These are phyloP conservation scores for Pristionchus fissidentatus DNA, from an alignment of 2,888 invertebrate species.

Conservation along the genomic window DNA sequence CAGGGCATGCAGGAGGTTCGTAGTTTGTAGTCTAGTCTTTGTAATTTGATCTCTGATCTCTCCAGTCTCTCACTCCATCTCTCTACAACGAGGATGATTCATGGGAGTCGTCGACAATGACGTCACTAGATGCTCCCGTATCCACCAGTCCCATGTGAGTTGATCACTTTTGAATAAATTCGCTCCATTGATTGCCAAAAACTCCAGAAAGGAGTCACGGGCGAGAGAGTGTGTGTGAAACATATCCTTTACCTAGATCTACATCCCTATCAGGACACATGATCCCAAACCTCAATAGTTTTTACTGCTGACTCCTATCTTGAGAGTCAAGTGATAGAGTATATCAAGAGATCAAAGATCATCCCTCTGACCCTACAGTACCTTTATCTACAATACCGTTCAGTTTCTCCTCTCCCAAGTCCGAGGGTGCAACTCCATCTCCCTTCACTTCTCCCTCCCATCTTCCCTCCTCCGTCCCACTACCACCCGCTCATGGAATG, in stretches of 20 bases:
- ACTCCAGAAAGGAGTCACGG: too few species aligned
- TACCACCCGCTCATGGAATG: slow-evolving; percentile 34
- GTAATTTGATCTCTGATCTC: slow-evolving; percentile 38
- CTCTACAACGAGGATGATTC: slow-evolving; percentile 61
- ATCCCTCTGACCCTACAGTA: too few species aligned
- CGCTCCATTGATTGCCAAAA: too few species aligned
- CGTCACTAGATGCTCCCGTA: slow-evolving; percentile 61
- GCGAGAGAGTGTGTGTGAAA: too few species aligned
- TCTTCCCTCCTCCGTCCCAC: slow-evolving; percentile 6
- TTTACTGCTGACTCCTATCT: too few species aligned
- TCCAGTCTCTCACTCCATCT: slow-evolving; percentile 18
- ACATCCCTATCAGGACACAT: too few species aligned
- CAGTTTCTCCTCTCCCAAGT: slow-evolving; percentile 45
- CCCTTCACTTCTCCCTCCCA: neutral
- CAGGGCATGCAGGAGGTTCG: slow-evolving; percentile 33
- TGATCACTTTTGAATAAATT: neutral
- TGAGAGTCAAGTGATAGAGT: neutral
- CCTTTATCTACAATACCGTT: neutral
- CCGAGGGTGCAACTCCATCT: slow-evolving; percentile 33
- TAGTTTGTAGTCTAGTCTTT: slow-evolving; percentile 30
- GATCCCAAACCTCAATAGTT: neutral
- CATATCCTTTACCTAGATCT: too few species aligned
- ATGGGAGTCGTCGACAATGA: slow-evolving; percentile 66
- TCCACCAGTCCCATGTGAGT: slow-evolving; percentile 61
- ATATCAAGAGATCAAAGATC: slow-evolving; percentile 1